Conservation (phyloP, 2,888 invertebrate genomes). For the Xestia xanthographa region DNA sequence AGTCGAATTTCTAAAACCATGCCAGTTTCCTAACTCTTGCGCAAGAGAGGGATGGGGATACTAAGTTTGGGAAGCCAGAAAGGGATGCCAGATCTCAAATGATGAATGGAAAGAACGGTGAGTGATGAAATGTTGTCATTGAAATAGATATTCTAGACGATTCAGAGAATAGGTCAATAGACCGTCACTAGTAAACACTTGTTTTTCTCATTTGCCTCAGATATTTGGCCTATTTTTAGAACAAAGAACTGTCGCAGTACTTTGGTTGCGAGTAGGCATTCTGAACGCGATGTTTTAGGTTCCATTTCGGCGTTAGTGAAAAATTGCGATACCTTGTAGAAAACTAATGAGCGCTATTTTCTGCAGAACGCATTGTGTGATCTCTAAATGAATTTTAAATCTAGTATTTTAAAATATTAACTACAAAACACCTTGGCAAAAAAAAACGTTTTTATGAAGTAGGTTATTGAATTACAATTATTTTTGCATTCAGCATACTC, state of each 20-base stretch:
- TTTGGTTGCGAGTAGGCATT: not conserved
- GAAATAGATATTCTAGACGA: slow-evolving; percentile 40
- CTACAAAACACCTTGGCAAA: too few species aligned
- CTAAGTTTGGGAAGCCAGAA: not conserved
- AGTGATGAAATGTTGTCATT: slow-evolving; percentile 54
- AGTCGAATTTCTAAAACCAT: slow-evolving; percentile 35
- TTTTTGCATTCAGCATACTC: too few species aligned
- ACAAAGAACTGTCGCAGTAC: slow-evolving; percentile 24
- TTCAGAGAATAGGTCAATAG: slow-evolving; percentile 29
- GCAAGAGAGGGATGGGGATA: slow-evolving; percentile 6
- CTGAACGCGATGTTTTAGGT: not conserved
- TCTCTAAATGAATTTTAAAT: too few species aligned
- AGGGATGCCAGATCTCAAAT: slow-evolving; percentile 16
- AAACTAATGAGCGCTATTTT: too few species aligned
- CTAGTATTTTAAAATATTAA: too few species aligned
- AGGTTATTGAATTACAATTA: too few species aligned
- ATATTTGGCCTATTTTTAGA: slow-evolving; percentile 21
- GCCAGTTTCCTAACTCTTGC: slow-evolving; percentile 42
- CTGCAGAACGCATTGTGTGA: too few species aligned
- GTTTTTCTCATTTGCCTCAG: slow-evolving; percentile 31
- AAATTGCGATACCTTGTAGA: too few species aligned
- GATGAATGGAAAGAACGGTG: slow-evolving; percentile 33
- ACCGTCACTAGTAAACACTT: slow-evolving; percentile 35
- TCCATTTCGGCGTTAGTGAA: not conserved
- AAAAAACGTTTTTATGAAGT: too few species aligned